Conservation (phyloP, 2,888 invertebrate species). For the Hyalella azteca region DNA sequence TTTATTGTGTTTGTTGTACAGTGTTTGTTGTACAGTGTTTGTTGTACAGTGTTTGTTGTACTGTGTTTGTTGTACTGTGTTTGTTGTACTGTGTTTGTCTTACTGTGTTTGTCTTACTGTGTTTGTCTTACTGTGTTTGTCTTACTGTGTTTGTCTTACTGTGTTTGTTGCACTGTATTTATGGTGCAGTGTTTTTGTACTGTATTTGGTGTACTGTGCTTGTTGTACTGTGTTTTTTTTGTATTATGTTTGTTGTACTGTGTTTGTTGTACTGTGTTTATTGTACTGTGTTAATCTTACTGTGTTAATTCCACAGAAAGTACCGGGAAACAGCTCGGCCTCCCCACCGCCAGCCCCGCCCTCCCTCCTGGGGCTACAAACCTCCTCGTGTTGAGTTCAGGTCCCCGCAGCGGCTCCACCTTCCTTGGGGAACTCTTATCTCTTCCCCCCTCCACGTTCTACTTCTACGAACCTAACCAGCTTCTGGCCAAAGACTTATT, state of each 20-base stretch:
- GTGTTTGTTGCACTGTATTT: too few species aligned
- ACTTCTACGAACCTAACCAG: constrained; percentile 8
- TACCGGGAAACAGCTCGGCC: not conserved
- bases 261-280: not conserved
- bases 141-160: too few species aligned
- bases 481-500: not conserved
- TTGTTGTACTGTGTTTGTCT: too few species aligned
- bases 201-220: not conserved
- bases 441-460: not conserved
- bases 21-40: too few species aligned
- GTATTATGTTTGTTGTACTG: not conserved
- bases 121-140: too few species aligned
- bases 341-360: not conserved
- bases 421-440: constrained; percentile 5
- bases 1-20: too few species aligned
- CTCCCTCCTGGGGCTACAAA: not conserved
- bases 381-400: not conserved
- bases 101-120: too few species aligned
- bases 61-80: too few species aligned
- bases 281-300: not conserved
- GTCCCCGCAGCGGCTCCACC: not conserved
- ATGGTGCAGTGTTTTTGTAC: too few species aligned
- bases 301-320: not conserved
- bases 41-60: too few species aligned
- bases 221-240: not conserved